Evolutionary conservation across 2,888 invertebrate genomes (phyloP), one percentile per base, ranked within the genome.

Genomic region (Drosophila gaucha): DNA sequence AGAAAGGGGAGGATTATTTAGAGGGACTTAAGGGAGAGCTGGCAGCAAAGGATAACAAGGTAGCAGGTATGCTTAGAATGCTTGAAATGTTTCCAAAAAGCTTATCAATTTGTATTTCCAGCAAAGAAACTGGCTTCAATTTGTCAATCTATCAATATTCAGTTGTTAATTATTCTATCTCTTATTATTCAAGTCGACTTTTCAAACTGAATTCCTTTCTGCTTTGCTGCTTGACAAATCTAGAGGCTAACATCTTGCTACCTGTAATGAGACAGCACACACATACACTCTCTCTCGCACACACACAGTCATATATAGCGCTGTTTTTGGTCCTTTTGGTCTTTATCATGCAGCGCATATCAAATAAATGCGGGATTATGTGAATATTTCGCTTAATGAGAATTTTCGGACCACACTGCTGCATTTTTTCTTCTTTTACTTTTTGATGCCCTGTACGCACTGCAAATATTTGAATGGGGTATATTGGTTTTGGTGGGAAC

Each of bases 351-450:
- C 56, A 67, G 60, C 74, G 85, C 85, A 85, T 85, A 85, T 85
- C 85, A 85, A 85, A 85, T 88, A 85, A 85, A 85, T 85, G 85
- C 87, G 85, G 85, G 89, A 85, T 85, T 85, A 88, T 85, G 85
- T 89, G 85, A 85, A 87, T 85, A 82, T 85, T 85, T 85, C 89
- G 80, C 79, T 89, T 89, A 85, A 85, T 85, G 85, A 89, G 85
- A 85, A 86, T 84, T 88, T 86, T 82, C 59, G 74, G 83, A 88
- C 88, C 82, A 86, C 83, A 86, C 88, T 60, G 76, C 67, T 62
- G 80, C 65, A 77, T 62, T 59, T 57, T 56, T 49, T 16, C 28
- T 51, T 9, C 30, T 44, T 59, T 50, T 35, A 36, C 16, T 46
- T n/a, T 8, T n/a, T 18, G n/a, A 24, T 33, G n/a, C 22, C 46